Percentiles rank a stretch among this genome's conserved stretches.
Evolutionary conservation across 2,888 invertebrate genomes (phyloP).

Genomic region (Sinelater perroti): DNA sequence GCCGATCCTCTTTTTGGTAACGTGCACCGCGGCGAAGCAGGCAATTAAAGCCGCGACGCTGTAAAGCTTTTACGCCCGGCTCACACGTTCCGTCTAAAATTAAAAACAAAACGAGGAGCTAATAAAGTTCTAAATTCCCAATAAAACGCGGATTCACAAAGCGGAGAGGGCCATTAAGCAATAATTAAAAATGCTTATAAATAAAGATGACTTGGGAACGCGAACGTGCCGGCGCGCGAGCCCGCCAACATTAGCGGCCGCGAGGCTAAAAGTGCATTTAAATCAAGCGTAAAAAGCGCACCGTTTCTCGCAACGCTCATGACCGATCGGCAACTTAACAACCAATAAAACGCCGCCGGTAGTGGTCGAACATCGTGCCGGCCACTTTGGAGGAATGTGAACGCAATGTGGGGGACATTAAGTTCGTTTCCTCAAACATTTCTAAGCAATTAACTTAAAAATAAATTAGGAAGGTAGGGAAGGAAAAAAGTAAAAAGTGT

Average conservation of each 20-base stretch:
- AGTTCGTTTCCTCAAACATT: too few relatives aligned
- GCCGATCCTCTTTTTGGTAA: too few relatives aligned
- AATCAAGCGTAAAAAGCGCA: slow-evolving; percentile 10
- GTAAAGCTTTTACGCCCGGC: slow-evolving; percentile 7
- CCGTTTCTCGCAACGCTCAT: slow-evolving; percentile 6
- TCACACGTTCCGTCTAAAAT: slow-evolving; percentile 7
- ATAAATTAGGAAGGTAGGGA: too few relatives aligned
- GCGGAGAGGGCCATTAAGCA: slow-evolving; percentile 1
- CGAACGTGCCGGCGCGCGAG: too few relatives aligned
- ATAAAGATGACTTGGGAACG: slow-evolving; percentile 7
- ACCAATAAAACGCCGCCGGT: slow-evolving; percentile 10
- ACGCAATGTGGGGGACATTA: too few relatives aligned
- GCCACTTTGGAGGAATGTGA: too few relatives aligned
- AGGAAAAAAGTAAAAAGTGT: too few relatives aligned
- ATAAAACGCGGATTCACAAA: slow-evolving; percentile 8
- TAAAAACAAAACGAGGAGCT: slow-evolving; percentile 20
- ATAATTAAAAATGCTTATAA: slow-evolving; percentile 11
- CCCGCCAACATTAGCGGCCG: too few relatives aligned
- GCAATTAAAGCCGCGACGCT: slow-evolving; percentile 8
- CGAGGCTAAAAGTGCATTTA: slow-evolving; percentile 1
- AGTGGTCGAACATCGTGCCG: too few relatives aligned
- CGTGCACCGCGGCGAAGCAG: too few relatives aligned
- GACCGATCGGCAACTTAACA: slow-evolving; percentile 19
- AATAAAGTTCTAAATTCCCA: background rate
- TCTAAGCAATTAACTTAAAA: too few relatives aligned